Base-by-base conservation (phyloP, 2,888 invertebrate species). In the Diogma glabrata region DNA sequence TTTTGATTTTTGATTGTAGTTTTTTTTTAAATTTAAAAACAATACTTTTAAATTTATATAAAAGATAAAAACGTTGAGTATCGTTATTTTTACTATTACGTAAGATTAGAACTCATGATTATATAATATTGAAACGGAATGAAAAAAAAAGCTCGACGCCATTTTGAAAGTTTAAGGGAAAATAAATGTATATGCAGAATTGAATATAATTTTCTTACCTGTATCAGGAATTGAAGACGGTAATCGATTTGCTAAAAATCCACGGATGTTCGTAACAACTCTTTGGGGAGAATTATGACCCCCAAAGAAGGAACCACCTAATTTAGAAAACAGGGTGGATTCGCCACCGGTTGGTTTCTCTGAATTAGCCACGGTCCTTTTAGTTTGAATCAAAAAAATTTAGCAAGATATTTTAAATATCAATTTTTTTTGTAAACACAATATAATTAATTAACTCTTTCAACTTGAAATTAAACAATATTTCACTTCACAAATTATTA, bases 191-290 rank as follows among this genome's bases (percentile, higher is more conserved):
- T n/a, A n/a, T n/a, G n/a, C n/a, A n/a, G n/a, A n/a, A n/a, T n/a
- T n/a, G n/a, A 10, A 20, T 22, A 12, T 28, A 12, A 12, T 3
- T 10, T 28, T 43, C 78, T 75, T 61, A 84, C 84, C 84, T 81
- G 84, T 79, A 64, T 84, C 84, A 64, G 80, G 76, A 75, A 71
- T 81, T 76, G 67, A 80, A 74, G 65, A 79, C 76, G 69, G 79
- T 73, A 69, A 82, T 75, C 80, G 77, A 70, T 77, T 78, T 65
- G 78, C 73, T 60, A 85, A 77, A 74, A 78, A 83, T 63, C 84
- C 84, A 66, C 78, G 75, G 70, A 84, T 79, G 72, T 82, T 82
- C 72, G 75, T 79, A 67, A 84, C 83, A 65, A 83, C 81, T 62
- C 81, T 76, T 67, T 79, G 75, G 61, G 80, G 81, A 66, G 81